phyloP scores from a whole-genome alignment of 2,888 invertebrate genomes.

The Molorchus minor region DNA sequence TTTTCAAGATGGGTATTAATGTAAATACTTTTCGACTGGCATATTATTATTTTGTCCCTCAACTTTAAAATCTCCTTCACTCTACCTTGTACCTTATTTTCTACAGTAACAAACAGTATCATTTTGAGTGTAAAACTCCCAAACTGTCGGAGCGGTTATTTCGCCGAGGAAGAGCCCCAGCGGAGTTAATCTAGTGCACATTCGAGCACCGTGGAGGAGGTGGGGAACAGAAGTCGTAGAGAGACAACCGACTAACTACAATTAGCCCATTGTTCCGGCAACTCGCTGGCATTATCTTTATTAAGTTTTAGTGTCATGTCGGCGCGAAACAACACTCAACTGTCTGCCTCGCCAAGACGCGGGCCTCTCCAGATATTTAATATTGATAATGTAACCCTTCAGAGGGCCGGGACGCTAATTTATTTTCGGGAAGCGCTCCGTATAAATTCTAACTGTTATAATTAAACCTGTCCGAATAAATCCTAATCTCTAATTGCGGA shows the following conservation, averaged over 20 bases:
- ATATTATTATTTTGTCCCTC: no score
- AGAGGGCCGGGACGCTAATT: constrained; percentile 46
- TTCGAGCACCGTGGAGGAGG: background rate
- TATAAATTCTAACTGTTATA: constrained; percentile 53
- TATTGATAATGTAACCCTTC: constrained; percentile 59
- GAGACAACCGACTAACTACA: constrained; percentile 56
- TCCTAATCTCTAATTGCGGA: constrained; percentile 29
- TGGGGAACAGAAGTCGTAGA: constrained; percentile 10
- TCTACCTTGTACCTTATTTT: no score
- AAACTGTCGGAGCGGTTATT: no score
- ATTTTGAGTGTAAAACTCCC: no score
- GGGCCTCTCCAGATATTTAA: constrained; percentile 56
- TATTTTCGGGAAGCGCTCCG: constrained; percentile 52
- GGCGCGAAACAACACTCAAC: constrained; percentile 54
- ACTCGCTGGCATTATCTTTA: constrained; percentile 61
- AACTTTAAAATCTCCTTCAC: no score
- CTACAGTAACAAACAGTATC: no score
- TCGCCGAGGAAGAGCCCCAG: no score
- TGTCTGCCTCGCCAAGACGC: constrained; percentile 54
- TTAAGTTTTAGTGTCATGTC: constrained; percentile 58
- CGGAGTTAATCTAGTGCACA: no score
- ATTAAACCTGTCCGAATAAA: constrained; percentile 49
- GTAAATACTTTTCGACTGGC: no score
- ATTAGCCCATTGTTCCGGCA: constrained; percentile 61
- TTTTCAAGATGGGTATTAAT: no score